Base-by-base conservation (phyloP, 2,888 invertebrate genomes). In the Drosophila paracracens region DNA sequence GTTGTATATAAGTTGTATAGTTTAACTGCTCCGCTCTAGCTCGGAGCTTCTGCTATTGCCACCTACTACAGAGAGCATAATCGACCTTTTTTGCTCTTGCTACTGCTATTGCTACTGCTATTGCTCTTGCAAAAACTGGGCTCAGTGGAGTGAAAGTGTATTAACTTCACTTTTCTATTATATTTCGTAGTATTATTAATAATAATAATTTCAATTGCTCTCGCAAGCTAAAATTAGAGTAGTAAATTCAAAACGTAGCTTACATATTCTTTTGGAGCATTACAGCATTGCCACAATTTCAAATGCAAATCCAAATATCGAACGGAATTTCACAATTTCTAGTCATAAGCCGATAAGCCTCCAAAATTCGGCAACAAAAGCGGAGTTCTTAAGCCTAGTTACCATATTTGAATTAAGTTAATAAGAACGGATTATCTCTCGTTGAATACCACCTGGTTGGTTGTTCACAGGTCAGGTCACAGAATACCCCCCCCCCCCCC, bases 361-460 rank as follows among this genome's bases (percentile, higher is more conserved):
- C 31, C 53, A 25, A 67, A 67, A 48, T 48, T 6, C 4, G 8
- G 1, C 48, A 67, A 54, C 31, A 67, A 38, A 48, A 27, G 38
- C 38, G 7, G 27, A 35, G 16, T 11, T 18, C 38, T 11, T 13
- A n/a, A 16, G 31, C 27, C 50, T 40, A 35, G 66, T 46, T 52
- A 36, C 67, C 67, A 31, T 7, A 21, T 43, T 35, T 31, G 31
- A 48, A 53, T 67, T 36, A 13, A 54, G 31, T 10, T 48, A 67
- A 67, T 54, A 67, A 48, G 11, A 38, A 48, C 27, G 21, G 69
- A 69, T 68, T 68, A 68, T 56, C 48, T 27, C 27, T 18, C 29
- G n/a, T 31, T 33, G 46, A 33, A 33, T 13, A 29, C 53, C 31
- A 54, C n/a, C 68, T 48, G 66, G 64, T 38, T 16, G 46, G 16